These are phyloP conservation scores for Hippocampus mohnikei DNA, from an alignment of 2,113 vertebrate species.

Conservation along the genomic window DNA sequence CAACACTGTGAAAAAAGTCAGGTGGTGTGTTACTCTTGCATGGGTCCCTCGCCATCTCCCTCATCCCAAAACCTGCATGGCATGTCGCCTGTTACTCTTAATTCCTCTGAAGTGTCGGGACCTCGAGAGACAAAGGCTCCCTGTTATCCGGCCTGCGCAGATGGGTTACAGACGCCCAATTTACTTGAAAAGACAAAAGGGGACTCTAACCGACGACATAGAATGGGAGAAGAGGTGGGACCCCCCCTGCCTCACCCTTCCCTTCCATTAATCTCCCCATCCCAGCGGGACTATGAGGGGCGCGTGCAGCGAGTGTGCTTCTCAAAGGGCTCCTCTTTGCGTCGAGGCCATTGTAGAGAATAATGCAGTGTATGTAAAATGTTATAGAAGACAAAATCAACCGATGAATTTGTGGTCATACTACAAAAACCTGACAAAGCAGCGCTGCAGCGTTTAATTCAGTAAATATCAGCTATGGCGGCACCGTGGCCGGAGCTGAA, in stretches of 20 bases:
- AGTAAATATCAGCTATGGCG: neutral
- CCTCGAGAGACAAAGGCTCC: conserved; percentile 58
- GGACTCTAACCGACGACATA: conserved; percentile 59
- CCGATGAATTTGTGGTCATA: too few species aligned
- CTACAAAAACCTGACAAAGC: too few species aligned
- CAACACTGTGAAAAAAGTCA: conserved; percentile 19
- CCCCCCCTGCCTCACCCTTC: conserved; percentile 3
- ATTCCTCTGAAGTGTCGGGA: conserved; percentile 58
- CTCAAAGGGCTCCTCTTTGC: conserved; percentile 23
- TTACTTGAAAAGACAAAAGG: conserved; percentile 63
- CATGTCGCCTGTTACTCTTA: conserved; percentile 31
- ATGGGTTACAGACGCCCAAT: conserved; percentile 67
- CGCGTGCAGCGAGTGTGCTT: conserved; percentile 71
- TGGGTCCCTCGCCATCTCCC: neutral
- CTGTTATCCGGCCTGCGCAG: conserved; percentile 64
- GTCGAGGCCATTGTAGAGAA: too few species aligned
- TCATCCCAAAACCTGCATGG: neutral
- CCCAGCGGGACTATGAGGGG: conserved; percentile 34
- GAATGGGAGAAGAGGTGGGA: conserved; percentile 38
- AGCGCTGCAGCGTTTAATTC: too few species aligned
- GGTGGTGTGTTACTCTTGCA: neutral
- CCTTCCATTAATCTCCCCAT: conserved; percentile 10
- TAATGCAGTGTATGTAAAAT: too few species aligned
- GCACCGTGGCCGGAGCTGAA: too few species aligned
- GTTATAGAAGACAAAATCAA: too few species aligned